Evolutionary conservation across 2,113 vertebrate species (phyloP), one percentile per base, ranked within the genome.

Genomic region (Nannospalax galili): DNA sequence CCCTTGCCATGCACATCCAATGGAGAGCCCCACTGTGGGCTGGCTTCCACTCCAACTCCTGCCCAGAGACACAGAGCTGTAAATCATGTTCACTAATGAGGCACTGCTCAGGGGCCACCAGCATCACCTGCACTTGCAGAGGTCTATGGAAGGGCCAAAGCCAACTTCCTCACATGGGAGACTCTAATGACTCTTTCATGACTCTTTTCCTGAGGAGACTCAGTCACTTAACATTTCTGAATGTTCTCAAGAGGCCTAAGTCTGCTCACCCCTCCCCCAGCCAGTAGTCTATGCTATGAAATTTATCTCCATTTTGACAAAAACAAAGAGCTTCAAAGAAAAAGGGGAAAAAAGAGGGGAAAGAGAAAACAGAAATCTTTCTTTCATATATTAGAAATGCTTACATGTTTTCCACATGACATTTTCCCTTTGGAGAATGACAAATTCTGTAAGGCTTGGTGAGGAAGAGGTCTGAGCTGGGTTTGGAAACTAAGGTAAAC

Each of bases 241-340:
- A 70, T 42, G 48, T 35, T 84, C 79, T 91, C 37, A 62, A 75
- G 42, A 78, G 84, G 77, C 45, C 87, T 73, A 72, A 40, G n/a
- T 48, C 62, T 19, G 58, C 20, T n/a, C 17, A 17, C 56, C 37
- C 58, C 32, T 24, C 15, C 48, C 84, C 35, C 22, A 58, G 17
- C 58, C 12, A 0, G 35, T 24, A 72, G 73, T 40, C 67, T 85
- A 16, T 52, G 42, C 80, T 72, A 69, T 7, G 48, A 85, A 86
- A 90, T 91, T 65, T 90, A 90, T 75, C 40, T 95, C 62, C 85
- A 67, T 92, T 88, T 91, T 88, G 77, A 93, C 32, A 79, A 94
- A 94, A 91, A 88, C 52, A 80, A 95, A 97, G 60, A 65, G 11
- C 65, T 65, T 92, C 72, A 79, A 73, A 91, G 75, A 48, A 77